Conservation (phyloP, 2,797 vertebrate species). For the Setipinna tenuifilis region DNA sequence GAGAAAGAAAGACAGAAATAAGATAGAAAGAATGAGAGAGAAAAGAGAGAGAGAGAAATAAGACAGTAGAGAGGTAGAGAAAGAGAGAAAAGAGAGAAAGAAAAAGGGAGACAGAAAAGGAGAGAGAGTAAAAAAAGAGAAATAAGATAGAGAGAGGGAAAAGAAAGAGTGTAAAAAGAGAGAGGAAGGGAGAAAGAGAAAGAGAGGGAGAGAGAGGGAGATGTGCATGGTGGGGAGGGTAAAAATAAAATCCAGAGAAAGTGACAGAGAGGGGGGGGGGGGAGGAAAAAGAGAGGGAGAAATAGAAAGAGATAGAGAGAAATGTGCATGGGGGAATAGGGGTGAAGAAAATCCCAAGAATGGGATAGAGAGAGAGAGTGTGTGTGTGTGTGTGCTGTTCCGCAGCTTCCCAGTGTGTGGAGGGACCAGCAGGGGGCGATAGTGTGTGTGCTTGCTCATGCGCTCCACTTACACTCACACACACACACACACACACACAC, state of each 20-base stretch:
- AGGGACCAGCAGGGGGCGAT: conserved; percentile 87
- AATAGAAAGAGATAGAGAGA: too few relatives aligned
- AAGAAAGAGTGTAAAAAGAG: background rate
- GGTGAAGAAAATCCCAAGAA: too few relatives aligned
- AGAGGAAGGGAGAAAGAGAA: background rate
- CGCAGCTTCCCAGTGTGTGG: conserved; percentile 71
- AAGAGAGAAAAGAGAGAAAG: background rate
- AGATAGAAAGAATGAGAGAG: background rate
- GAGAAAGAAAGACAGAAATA: background rate
- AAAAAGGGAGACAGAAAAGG: background rate
- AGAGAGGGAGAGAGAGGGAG: background rate
- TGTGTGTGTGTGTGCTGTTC: conserved; percentile 9
- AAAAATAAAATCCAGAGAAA: too few relatives aligned
- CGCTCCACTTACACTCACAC: background rate
- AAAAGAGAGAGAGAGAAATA: too few relatives aligned
- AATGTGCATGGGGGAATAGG: too few relatives aligned
- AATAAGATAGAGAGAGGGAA: background rate
- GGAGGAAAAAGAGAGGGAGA: background rate
- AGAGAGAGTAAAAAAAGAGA: background rate
- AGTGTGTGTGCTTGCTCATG: conserved; percentile 77
- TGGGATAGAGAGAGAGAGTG: background rate
- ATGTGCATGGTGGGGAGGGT: too few relatives aligned
- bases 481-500: too few relatives aligned
- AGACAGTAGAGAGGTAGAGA: background rate
- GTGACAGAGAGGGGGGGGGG: background rate